phyloP scores from a whole-genome alignment of 92 coral and sea anemone genomes.

The Parazoanthus darwini region DNA sequence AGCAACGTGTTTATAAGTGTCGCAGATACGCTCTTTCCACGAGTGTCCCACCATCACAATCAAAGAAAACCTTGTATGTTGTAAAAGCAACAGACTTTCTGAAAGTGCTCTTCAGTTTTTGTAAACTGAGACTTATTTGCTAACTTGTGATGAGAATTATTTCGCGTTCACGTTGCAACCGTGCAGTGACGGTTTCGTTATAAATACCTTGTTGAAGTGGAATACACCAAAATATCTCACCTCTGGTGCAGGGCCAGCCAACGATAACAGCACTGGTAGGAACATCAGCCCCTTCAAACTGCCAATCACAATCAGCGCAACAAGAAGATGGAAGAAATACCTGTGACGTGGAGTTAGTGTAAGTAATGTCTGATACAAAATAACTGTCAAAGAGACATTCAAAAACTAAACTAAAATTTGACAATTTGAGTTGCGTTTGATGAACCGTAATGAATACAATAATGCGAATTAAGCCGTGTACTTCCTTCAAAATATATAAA shows the following conservation, averaged over 20 bases:
- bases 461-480: no score
- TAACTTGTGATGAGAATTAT: not conserved
- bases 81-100: not conserved
- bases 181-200: not conserved
- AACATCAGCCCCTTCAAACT: slow-evolving; percentile 80
- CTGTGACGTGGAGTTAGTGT: slow-evolving; percentile 42
- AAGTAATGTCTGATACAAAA: not conserved
- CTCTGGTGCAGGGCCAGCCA: slow-evolving; percentile 93
- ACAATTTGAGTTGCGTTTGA: not conserved
- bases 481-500: not conserved
- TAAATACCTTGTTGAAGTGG: not conserved
- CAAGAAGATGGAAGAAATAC: slow-evolving; percentile 92
- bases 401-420: not conserved
- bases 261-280: slow-evolving; percentile 84
- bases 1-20: no score
- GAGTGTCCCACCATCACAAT: not conserved
- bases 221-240: slow-evolving; percentile 43
- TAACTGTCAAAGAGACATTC: not conserved
- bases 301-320: slow-evolving; percentile 87
- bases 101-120: not conserved
- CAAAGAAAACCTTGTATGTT: not conserved
- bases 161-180: not conserved
- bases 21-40: no score
- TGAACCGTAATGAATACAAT: not conserved
- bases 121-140: not conserved